Base-by-base conservation (phyloP, 2,888 invertebrate species). In the Leptothorax acervorum region DNA sequence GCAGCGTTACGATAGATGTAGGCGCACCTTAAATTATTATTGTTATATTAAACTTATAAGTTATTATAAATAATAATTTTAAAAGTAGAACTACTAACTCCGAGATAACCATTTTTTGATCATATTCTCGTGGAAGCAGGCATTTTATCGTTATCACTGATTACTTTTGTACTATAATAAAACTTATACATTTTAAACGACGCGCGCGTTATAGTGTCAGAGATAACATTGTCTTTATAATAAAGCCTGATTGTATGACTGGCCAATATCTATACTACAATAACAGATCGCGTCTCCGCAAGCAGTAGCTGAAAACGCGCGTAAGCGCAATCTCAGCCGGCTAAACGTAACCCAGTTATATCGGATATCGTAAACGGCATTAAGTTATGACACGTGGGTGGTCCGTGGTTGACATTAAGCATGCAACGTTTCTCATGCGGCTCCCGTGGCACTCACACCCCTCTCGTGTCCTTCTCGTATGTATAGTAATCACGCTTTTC, bases 361-460 rank as follows among this genome's bases (percentile, higher is more conserved):
- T 62, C 60, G 28, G 73, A 68, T 87, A 79, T 87, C 83, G 82
- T 66, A 78, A 84, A 85, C 82, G 87, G 86, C 90, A 88, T 90
- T 90, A 89, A 88, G 88, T 91, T 90, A 90, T 88, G 91, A 91
- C 90, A 92, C 90, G 92, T 92, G 92, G 92, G 90, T 91, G 89
- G 23, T 23, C 23, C 0, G 23, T 23, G 23, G 91, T 86, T 89
- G 86, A 87, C 79, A 82, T 85, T 60, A 87, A 84, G 85, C 84
- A 84, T 85, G 74, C 82, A 68, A 48, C 82, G 88, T 90, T 93
- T 92, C 90, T 90, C 89, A 90, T 89, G 89, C 90, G 88, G 89
- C 89, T 90, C 88, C 87, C 78, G 86, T 91, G 83, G 75, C 91
- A 87, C 84, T 86, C 87, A 68, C 82, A 57, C 73, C 84, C 68